These are phyloP conservation scores for Drosophila santomea DNA, from an alignment of 1,140 invertebrate genomes.

Conservation along the genomic window DNA sequence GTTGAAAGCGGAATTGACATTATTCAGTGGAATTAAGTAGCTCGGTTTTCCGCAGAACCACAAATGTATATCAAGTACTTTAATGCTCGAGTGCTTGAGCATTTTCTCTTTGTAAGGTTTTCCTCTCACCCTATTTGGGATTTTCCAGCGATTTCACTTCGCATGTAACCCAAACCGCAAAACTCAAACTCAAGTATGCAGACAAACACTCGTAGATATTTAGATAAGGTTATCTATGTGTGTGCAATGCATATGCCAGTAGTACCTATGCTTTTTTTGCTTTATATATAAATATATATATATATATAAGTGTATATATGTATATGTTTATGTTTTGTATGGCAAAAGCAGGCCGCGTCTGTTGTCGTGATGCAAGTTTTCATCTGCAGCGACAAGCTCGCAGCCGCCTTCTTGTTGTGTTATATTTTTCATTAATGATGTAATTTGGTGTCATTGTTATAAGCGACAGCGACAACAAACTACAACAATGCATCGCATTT, in stretches of 20 bases:
- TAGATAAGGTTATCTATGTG: slow-evolving; percentile 17
- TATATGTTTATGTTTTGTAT: neutral
- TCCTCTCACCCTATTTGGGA: neutral
- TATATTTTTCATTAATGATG: slow-evolving; percentile 71
- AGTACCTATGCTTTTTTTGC: too few relatives aligned
- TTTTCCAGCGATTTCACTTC: slow-evolving; percentile 36
- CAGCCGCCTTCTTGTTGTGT: slow-evolving; percentile 16
- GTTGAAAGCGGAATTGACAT: neutral
- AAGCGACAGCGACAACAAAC: slow-evolving; percentile 37
- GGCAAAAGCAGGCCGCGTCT: slow-evolving; percentile 29
- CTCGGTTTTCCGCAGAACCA: slow-evolving; percentile 18
- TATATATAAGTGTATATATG: neutral
- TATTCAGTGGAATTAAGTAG: neutral
- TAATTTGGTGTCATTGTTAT: slow-evolving; percentile 70
- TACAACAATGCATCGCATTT: slow-evolving; percentile 57
- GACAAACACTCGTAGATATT: slow-evolving; percentile 10
- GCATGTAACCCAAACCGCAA: slow-evolving; percentile 26
- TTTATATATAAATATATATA: neutral
- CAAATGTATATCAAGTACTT: slow-evolving; percentile 25
- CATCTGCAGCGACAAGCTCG: slow-evolving; percentile 2
- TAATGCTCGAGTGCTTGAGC: slow-evolving; percentile 20
- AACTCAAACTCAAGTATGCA: slow-evolving; percentile 20
- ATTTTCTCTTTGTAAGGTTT: slow-evolving; percentile 7
- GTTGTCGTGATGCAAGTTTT: slow-evolving; percentile 36
- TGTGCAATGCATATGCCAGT: neutral